Conservation (phyloP, 1,140 invertebrate genomes). For the Andrena cerasifolii region DNA sequence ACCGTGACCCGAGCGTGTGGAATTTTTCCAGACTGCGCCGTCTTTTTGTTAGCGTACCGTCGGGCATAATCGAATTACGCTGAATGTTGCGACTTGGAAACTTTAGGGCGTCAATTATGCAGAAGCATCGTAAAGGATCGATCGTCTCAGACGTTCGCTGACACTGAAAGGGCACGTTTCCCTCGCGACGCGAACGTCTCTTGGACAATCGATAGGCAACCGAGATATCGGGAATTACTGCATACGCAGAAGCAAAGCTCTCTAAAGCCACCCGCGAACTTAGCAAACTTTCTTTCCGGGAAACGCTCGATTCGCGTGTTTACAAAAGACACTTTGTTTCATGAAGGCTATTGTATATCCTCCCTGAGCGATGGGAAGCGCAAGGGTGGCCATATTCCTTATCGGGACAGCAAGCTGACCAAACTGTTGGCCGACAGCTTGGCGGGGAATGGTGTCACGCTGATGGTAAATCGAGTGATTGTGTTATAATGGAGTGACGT, state of each 20-base stretch:
- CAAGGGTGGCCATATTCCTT: constrained; percentile 93
- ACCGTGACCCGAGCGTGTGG: too few species aligned
- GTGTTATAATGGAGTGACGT: background rate
- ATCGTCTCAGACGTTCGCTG: background rate
- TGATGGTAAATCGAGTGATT: constrained; percentile 87
- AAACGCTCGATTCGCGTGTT: background rate
- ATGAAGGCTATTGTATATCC: constrained; percentile 95
- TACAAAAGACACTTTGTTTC: constrained; percentile 22
- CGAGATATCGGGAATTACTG: background rate
- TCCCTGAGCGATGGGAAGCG: constrained; percentile 93
- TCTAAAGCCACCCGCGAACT: background rate
- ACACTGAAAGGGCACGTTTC: background rate
- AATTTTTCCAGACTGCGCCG: too few species aligned
- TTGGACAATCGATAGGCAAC: background rate
- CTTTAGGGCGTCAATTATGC: constrained; percentile 13
- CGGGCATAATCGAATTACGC: background rate
- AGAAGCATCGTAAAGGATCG: background rate
- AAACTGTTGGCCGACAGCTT: constrained; percentile 96
- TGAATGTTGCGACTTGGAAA: background rate
- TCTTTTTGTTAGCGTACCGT: background rate
- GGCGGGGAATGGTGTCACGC: constrained; percentile 96
- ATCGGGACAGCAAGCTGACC: constrained; percentile 96
- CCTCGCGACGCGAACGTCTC: background rate
- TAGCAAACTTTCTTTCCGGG: background rate
- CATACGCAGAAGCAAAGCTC: background rate